A percentile compares a stretch with the other conserved stretches of the same genome.
Evolutionary conservation across 92 coral and sea anemone genomes (phyloP).

Genomic region (Palythoa caribaeorum): DNA sequence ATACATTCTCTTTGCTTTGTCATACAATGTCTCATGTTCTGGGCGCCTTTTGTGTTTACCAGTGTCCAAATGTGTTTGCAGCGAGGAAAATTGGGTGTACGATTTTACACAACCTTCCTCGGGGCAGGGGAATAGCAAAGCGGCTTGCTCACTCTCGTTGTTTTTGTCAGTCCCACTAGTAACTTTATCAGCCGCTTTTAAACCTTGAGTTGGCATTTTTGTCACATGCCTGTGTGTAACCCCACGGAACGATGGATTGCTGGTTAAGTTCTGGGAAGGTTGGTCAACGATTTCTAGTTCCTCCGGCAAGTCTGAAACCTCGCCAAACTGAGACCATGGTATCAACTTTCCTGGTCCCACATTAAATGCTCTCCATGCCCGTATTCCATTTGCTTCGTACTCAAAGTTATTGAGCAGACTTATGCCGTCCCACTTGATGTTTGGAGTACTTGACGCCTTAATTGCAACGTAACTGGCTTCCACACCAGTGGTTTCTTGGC

Average conservation of each 20-base stretch:
- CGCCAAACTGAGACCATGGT: slow-evolving; percentile 36
- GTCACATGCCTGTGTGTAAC: not conserved
- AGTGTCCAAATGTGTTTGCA: slow-evolving; percentile 31
- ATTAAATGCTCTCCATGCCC: slow-evolving; percentile 46
- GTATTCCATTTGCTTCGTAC: not conserved
- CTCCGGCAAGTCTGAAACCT: slow-evolving; percentile 14
- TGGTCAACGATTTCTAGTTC: not conserved
- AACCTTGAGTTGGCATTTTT: not conserved
- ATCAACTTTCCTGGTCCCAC: slow-evolving; percentile 22
- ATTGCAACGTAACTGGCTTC: slow-evolving; percentile 37
- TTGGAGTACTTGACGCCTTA: not conserved
- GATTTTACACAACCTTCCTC: slow-evolving; percentile 44
- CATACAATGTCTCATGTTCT: slow-evolving; percentile 34
- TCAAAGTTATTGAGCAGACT: slow-evolving; percentile 14
- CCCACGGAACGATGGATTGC: not conserved
- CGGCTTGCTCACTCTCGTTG: not conserved
- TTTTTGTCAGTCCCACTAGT: not conserved
- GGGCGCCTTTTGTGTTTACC: slow-evolving; percentile 27
- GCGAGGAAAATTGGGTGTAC: slow-evolving; percentile 20
- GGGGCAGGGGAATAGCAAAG: slow-evolving; percentile 46
- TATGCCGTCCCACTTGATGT: slow-evolving; percentile 41
- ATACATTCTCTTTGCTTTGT: not conserved
- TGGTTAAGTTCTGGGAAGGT: not conserved
- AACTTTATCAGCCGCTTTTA: not conserved
- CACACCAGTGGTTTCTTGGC: slow-evolving; percentile 10